Base-by-base conservation (phyloP, 1,140 invertebrate species). In the Tetraneura akinire region DNA sequence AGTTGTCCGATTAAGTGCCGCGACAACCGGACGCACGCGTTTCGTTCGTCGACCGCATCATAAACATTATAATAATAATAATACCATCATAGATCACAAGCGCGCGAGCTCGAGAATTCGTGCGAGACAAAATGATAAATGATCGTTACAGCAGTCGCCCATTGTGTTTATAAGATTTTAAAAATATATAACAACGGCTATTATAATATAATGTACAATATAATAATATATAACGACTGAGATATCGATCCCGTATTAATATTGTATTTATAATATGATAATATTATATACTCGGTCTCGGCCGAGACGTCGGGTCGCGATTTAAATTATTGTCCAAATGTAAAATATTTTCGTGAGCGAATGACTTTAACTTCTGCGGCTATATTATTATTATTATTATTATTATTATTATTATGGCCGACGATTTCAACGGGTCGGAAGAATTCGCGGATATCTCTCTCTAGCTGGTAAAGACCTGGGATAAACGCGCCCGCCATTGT, bases 361-460 rank as follows among this genome's bases (percentile, higher is more conserved):
- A 21, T 5, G 11, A 37, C 53, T 26, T 21, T 13, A 26, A 29
- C 1, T 26, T 23, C 3, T 26, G 26, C 57, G 23, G 26, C 57
- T 29, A 26, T 26, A 57, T 29, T 26, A n/a, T n/a, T n/a, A n/a
- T n/a, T n/a, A n/a, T n/a, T n/a, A n/a, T n/a, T n/a, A n/a, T n/a
- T n/a, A n/a, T n/a, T n/a, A n/a, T 16, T 60, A 16, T 60, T 26
- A 16, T 21, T 14, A 1, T 23, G 14, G 29, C 5, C 32, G 62
- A 42, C 64, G 64, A 29, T 13, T 60, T 29, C 23, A 21, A 57
- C 57, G 57, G 26, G 26, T 60, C 29, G 14, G 21, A 47, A 21
- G 47, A 51, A 70, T 70, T 49, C 18, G 68, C 47, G 49, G 49
- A 73, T 73, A 53, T 73, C 32, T 73, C 70, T n/a, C n/a, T n/a